These are phyloP conservation scores for Cataglyphis cursor DNA, from an alignment of 2,888 invertebrate genomes.

Conservation along the genomic window DNA sequence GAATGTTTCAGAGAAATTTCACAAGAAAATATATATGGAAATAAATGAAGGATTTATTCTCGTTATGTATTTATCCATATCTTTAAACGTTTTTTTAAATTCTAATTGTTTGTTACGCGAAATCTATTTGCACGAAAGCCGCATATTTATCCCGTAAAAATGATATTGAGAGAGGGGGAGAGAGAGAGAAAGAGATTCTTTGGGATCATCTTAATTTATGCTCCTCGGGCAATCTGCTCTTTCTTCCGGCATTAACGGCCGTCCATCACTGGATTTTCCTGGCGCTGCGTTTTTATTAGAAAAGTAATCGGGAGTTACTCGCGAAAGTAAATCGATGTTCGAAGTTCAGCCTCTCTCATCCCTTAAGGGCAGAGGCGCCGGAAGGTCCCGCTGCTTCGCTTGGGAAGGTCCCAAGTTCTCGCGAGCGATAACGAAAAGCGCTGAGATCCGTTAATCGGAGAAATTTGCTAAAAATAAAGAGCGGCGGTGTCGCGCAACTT, in stretches of 20 bases:
- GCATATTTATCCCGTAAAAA: conserved; percentile 14
- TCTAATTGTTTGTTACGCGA: background rate
- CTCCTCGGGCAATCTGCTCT: conserved; percentile 38
- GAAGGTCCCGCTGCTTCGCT: conserved; percentile 16
- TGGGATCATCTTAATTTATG: conserved; percentile 44
- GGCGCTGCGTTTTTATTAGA: conserved; percentile 54
- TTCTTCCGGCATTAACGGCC: conserved; percentile 46
- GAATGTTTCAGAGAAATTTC: background rate
- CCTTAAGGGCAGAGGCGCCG: conserved; percentile 9
- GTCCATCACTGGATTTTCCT: conserved; percentile 56
- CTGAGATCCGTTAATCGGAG: conserved; percentile 73
- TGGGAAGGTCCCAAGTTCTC: conserved; percentile 36
- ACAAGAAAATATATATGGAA: background rate
- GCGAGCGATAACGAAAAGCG: conserved; percentile 67
- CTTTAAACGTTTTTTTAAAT: background rate
- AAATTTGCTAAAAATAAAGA: conserved; percentile 67
- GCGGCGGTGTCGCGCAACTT: conserved; percentile 58
- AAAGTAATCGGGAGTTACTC: conserved; percentile 56
- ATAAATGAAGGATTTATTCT: background rate
- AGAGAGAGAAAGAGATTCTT: background rate
- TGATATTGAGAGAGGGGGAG: background rate
- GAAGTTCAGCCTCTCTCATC: conserved; percentile 40
- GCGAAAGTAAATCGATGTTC: conserved; percentile 45
- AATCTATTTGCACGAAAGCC: background rate
- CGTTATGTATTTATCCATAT: background rate